Evolutionary conservation across 2,113 vertebrate species (phyloP).

Genomic region (Stigmatopora nigra): DNA sequence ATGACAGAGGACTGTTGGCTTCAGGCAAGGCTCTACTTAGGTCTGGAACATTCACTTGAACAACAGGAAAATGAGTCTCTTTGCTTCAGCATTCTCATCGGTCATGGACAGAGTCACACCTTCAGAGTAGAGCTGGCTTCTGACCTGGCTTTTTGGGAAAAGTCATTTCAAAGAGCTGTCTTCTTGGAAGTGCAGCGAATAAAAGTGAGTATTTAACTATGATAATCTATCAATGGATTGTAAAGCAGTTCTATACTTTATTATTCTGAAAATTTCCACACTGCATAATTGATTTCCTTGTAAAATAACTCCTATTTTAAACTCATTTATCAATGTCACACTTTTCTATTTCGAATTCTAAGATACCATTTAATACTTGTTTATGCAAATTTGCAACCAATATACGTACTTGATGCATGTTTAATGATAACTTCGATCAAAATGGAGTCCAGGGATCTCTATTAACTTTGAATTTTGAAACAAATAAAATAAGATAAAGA

Average conservation of each 20-base stretch:
- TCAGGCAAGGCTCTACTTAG: conserved; percentile 79
- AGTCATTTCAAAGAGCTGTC: conserved; percentile 85
- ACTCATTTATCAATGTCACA: not conserved
- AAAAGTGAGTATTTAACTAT: conserved; percentile 70
- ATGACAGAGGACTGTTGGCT: conserved; percentile 83
- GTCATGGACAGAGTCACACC: conserved; percentile 80
- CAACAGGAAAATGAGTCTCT: conserved; percentile 76
- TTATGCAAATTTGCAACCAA: no score
- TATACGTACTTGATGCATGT: no score
- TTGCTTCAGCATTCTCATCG: conserved; percentile 83
- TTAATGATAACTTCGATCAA: no score
- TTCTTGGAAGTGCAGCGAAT: conserved; percentile 88
- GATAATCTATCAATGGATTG: conserved; percentile 1
- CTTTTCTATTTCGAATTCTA: not conserved
- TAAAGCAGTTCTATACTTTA: not conserved
- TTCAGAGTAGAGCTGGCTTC: conserved; percentile 82
- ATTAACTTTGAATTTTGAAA: no score
- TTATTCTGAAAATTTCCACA: not conserved
- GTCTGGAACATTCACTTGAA: conserved; percentile 77
- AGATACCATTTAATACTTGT: no score
- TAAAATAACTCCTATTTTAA: not conserved
- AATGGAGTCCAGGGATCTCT: no score
- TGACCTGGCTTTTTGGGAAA: conserved; percentile 84
- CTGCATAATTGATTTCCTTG: not conserved
- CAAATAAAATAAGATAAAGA: no score